Evolutionary conservation across 2,113 vertebrate genomes (phyloP).

Genomic region (Petaurus breviceps): DNA sequence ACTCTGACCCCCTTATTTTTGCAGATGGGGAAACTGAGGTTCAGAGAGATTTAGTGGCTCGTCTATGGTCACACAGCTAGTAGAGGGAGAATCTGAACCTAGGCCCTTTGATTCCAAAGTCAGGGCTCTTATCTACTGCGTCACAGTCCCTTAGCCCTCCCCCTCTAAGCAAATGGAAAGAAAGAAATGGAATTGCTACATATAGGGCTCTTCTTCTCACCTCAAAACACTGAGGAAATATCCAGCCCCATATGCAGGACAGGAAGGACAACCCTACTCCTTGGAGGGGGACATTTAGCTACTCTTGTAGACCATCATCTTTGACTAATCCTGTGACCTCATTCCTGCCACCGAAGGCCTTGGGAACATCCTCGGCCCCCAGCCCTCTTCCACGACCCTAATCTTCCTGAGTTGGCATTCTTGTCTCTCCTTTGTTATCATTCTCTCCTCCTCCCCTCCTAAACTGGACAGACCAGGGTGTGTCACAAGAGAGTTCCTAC

Average conservation of each 20-base stretch:
- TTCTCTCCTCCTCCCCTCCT: not conserved
- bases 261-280: not conserved
- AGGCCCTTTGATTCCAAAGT: not conserved
- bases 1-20: not conserved
- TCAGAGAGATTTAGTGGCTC: not conserved
- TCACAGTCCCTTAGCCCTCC: not conserved
- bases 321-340: not conserved
- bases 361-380: not conserved
- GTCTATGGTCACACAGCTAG: not conserved
- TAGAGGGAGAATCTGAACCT: not conserved
- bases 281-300: not conserved
- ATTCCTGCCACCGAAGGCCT: not conserved
- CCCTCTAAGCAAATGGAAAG: not conserved
- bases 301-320: not conserved
- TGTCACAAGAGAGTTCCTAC: not conserved
- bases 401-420: not conserved
- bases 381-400: not conserved
- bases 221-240: not conserved
- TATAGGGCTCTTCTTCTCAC: not conserved
- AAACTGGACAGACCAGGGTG: not conserved
- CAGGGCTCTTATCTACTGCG: not conserved
- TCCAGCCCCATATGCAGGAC: not conserved
- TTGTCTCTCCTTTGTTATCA: not conserved
- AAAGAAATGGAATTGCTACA: not conserved
- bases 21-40: not conserved